Base-by-base conservation (phyloP, 2,113 vertebrate species). In the Zingel zingel region DNA sequence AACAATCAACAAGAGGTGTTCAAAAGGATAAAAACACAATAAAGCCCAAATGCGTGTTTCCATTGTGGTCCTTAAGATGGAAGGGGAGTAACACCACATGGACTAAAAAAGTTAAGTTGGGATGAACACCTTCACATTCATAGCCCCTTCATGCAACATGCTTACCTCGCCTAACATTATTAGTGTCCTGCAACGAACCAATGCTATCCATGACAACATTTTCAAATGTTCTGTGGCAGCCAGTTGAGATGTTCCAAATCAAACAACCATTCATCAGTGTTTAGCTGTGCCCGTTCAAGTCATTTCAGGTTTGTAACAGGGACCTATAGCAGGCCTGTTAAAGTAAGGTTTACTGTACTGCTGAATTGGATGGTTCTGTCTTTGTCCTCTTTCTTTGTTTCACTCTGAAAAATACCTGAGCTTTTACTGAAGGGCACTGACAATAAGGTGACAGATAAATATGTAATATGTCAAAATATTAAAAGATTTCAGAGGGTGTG, bases 321-420 rank as follows among this genome's bases (percentile, higher is more conserved):
- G 50, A 27, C 57, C 15, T 48, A 25, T 16, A 25, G 66, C n/a
- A 27, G 7, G 23, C 13, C 14, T 3, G 7, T 2, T n/a, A 6
- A 2, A n/a, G 30, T 68, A 33, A 33, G 1, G 33, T 51, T 47
- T 27, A 50, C 47, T 53, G 47, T 2, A 33, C 9, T 48, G 57
- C 39, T 64, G 18, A 30, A 63, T 11, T 39, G 45, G 12, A 43
- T 56, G 21, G 4, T 50, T 64, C 23, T 59, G 47, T 11, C 23
- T 72, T 66, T 50, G 36, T 68, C 56, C 25, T 65, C 19, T 56
- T 57, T 65, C 53, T 72, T 72, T 64, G 53, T 75, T 70, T 75
- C 58, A 16, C 21, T 65, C 69, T 36, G 25, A 47, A 76, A 33
- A 48, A 33, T 72, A 63, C 27, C 10, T 74, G 45, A 74, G 56